Evolutionary conservation across 30 jellyfish, hydroid and myxozoan species (phyloP).

Genomic region (Phacellophora camtschatica): DNA sequence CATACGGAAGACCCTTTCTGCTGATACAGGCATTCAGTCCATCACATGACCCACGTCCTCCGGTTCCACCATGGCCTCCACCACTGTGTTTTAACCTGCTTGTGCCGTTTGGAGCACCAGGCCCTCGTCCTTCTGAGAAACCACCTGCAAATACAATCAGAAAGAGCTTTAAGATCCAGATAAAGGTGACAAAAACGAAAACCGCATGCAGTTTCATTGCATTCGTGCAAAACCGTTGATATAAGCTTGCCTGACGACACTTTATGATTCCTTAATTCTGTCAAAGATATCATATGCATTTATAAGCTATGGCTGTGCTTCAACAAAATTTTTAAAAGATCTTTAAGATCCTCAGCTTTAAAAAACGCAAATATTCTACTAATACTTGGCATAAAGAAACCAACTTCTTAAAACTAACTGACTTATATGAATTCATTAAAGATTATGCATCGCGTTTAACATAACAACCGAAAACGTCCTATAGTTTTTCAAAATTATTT

Average conservation of each 20-base stretch:
- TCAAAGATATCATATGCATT: background rate
- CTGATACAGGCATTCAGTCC: constrained; percentile 47
- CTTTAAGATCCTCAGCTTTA: background rate
- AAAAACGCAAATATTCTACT: background rate
- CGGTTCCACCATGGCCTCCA: constrained; percentile 73
- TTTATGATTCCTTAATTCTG: background rate
- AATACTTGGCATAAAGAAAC: background rate
- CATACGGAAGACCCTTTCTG: constrained; percentile 64
- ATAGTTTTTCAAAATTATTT: background rate
- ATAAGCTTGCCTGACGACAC: background rate
- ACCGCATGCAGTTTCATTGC: too few species aligned
- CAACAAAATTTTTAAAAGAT: background rate
- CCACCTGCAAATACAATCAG: constrained; percentile 44
- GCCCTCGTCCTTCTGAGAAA: constrained; percentile 15
- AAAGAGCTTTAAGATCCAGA: too few species aligned
- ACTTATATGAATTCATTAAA: background rate
- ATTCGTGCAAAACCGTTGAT: too few species aligned
- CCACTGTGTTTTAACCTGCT: constrained; percentile 56
- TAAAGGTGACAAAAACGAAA: too few species aligned
- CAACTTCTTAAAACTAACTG: background rate
- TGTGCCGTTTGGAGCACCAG: constrained; percentile 54
- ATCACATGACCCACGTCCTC: constrained; percentile 69
- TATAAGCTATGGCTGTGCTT: background rate
- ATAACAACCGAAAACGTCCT: background rate
- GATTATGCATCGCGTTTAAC: background rate